Evolutionary conservation across 2,113 vertebrate species (phyloP).

Genomic region (Vidua chalybeata): DNA sequence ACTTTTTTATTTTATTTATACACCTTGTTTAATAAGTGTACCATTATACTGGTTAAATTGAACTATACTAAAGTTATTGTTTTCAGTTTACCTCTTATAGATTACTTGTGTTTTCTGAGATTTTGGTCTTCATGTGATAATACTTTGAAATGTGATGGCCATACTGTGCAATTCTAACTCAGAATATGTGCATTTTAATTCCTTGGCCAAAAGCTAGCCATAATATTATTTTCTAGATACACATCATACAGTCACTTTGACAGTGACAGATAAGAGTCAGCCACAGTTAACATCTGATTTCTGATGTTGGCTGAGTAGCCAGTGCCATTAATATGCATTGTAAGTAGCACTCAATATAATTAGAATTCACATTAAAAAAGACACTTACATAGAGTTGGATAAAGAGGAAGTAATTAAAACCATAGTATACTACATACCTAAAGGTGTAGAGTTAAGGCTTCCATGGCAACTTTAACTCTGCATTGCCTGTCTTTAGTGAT

Average conservation of each 20-base stretch:
- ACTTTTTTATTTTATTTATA: neutral
- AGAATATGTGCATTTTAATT: neutral
- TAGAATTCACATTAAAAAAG: neutral
- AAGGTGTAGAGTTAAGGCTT: constrained; percentile 29
- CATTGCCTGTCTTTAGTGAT: constrained; percentile 20
- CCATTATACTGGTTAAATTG: neutral
- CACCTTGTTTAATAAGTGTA: neutral
- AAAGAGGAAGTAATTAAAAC: constrained; percentile 29
- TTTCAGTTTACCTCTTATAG: neutral
- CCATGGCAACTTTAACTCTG: constrained; percentile 35
- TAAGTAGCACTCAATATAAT: neutral
- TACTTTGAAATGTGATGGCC: neutral
- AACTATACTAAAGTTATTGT: neutral
- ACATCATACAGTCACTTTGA: neutral
- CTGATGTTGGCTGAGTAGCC: neutral
- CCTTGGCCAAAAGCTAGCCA: neutral
- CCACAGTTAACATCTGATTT: neutral
- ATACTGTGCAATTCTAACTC: neutral
- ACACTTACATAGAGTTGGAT: neutral
- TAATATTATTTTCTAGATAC: neutral
- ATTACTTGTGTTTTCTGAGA: neutral
- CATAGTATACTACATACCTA: neutral
- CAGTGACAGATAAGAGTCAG: neutral
- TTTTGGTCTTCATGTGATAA: neutral
- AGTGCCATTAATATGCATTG: neutral